These are phyloP conservation scores for Paguma larvata DNA, from an alignment of 2,797 vertebrate species.

Conservation along the genomic window DNA sequence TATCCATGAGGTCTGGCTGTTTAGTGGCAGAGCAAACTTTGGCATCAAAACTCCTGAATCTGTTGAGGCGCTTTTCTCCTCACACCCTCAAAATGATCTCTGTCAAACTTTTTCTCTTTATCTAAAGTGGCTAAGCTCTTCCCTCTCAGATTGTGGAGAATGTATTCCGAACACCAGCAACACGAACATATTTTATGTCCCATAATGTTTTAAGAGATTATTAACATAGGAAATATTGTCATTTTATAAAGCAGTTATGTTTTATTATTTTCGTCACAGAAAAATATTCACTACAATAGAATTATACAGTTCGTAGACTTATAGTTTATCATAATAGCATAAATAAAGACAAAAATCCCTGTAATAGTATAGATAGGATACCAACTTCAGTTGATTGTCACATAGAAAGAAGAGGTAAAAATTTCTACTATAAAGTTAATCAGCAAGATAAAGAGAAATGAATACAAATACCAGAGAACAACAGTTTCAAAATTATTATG, in stretches of 20 bases:
- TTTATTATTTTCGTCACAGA: slow-evolving; percentile 84
- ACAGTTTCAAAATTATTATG: slow-evolving; percentile 68
- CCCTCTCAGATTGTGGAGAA: background rate
- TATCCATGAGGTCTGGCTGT: background rate
- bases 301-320: slow-evolving; percentile 80
- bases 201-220: background rate
- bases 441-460: slow-evolving; percentile 62
- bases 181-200: background rate
- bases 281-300: slow-evolving; percentile 86
- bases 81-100: background rate
- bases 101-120: background rate
- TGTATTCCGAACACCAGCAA: background rate
- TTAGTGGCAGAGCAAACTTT: background rate
- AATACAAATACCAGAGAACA: slow-evolving; percentile 59
- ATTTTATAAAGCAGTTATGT: slow-evolving; percentile 79
- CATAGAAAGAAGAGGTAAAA: slow-evolving; percentile 79
- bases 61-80: background rate
- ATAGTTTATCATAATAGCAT: slow-evolving; percentile 81
- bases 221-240: slow-evolving; percentile 61
- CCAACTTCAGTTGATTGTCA: slow-evolving; percentile 83
- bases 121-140: background rate
- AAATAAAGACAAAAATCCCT: slow-evolving; percentile 81
- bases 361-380: slow-evolving; percentile 77
- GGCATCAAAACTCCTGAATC: background rate
- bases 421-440: slow-evolving; percentile 73